Evolutionary conservation across 2,888 invertebrate species (phyloP), one percentile per base, ranked within the genome.

Genomic region (Digitonthophagus gazella): DNA sequence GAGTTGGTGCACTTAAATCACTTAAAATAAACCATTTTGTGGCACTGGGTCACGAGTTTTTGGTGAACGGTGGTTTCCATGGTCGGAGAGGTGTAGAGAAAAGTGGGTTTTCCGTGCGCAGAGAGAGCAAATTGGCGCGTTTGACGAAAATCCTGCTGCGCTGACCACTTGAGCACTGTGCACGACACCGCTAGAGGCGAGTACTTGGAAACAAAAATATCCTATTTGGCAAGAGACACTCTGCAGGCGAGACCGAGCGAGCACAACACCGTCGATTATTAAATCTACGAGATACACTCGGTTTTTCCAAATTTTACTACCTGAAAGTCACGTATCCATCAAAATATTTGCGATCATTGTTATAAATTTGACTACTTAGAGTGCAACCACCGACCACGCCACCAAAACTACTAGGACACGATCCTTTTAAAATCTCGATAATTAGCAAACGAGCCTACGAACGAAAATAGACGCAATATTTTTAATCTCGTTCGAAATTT

Each of bases 191-290:
- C 77, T 75, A 73, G 65, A 70, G 75, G 78, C 78, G 75, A 76
- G 76, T 76, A 78, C 78, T 77, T 78, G 74, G 79, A 76, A 81
- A 82, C 82, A 82, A 83, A 83, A 83, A 83, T 83, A 83, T 83
- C 82, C 80, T 80, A 81, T 82, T 83, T 83, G 83, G 83, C 83
- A 83, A 82, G 80, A 80, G 81, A 80, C 81, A 81, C 80, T 77
- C 28, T 44, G 28, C 74, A 73, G 72, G 72, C 79, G 78, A 80
- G 81, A 81, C 81, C 78, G 80, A 80, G 63, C 58, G 18, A 63
- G 64, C 68, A 64, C 61, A 68, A 67, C 58, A 67, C 66, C 16
- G 20, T 16, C 15, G 18, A 67, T 65, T 44, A 68, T 64, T 68
- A 64, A 55, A 68, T 18, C 55, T 20, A 22, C 15, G 55, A 54